Evolutionary conservation across 2,113 vertebrate genomes (phyloP).

Genomic region (Tretioscincus oriximinensis): DNA sequence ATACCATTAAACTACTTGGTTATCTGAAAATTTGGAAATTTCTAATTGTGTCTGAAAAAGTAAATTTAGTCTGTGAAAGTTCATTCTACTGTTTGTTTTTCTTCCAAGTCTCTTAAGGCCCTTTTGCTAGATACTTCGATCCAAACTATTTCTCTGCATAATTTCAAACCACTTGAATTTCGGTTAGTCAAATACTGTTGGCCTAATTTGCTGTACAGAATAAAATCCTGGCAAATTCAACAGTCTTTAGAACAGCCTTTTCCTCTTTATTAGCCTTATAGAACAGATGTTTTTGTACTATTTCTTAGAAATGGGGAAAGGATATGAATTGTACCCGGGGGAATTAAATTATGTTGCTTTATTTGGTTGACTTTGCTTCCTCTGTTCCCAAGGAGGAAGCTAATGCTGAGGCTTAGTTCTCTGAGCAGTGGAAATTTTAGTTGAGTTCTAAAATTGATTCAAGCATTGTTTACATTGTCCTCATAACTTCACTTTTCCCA

Average conservation of each 20-base stretch:
- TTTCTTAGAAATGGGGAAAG: neutral
- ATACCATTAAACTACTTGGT: neutral
- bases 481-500: too few relatives aligned
- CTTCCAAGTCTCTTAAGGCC: too few relatives aligned
- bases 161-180: neutral
- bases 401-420: neutral
- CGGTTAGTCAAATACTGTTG: neutral
- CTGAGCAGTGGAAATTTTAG: neutral
- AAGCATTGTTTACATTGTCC: neutral
- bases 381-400: neutral
- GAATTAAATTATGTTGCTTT: neutral
- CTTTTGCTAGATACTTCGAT: too few relatives aligned
- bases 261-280: neutral
- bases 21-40: neutral
- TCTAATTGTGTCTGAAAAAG: too few relatives aligned
- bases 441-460: neutral
- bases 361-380: neutral
- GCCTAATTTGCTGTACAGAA: neutral
- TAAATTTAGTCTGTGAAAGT: too few relatives aligned
- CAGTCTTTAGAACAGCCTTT: neutral
- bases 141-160: neutral
- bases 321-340: neutral
- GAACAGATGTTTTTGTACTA: neutral
- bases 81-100: too few relatives aligned
- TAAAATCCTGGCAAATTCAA: neutral